A percentile compares a stretch with the other conserved stretches of the same genome.
phyloP scores from a whole-genome alignment of 2,888 invertebrate genomes.

The Cheilosia vulpina region DNA sequence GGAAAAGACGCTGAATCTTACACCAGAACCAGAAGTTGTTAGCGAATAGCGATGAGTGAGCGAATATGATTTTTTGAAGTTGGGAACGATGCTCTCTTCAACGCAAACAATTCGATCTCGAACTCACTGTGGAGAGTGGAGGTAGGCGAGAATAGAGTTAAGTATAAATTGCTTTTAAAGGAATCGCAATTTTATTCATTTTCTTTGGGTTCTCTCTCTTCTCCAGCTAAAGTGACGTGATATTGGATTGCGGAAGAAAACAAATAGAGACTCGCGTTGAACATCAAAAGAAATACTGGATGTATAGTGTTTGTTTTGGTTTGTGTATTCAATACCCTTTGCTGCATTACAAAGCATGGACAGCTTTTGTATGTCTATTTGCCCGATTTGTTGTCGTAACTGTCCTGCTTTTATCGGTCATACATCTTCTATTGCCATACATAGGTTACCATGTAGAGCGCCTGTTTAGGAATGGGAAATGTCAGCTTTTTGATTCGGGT shows the following conservation, averaged over 20 bases:
- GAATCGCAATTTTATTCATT: slow-evolving; percentile 26
- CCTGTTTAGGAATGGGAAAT: too few relatives aligned
- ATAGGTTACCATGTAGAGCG: too few relatives aligned
- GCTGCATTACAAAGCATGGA: too few relatives aligned
- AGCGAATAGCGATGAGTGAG: not conserved
- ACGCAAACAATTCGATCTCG: too few relatives aligned
- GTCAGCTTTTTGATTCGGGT: too few relatives aligned
- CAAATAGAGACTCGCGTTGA: not conserved
- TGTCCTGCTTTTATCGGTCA: too few relatives aligned
- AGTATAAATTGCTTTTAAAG: slow-evolving; percentile 5
- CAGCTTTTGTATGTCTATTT: too few relatives aligned
- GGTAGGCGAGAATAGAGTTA: not conserved
- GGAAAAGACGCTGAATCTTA: not conserved
- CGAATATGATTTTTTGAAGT: slow-evolving; percentile 9
- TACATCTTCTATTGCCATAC: too few relatives aligned
- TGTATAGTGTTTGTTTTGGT: not conserved
- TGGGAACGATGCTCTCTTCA: too few relatives aligned
- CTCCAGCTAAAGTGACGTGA: not conserved
- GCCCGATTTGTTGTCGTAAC: too few relatives aligned
- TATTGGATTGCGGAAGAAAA: not conserved
- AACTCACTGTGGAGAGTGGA: not conserved
- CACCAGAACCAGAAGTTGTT: not conserved
- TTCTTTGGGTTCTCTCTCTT: slow-evolving; percentile 33
- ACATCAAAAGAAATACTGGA: not conserved
- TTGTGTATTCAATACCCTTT: not conserved